phyloP scores from a whole-genome alignment of 1,140 invertebrate species.

The Chironomus striatipennis region DNA sequence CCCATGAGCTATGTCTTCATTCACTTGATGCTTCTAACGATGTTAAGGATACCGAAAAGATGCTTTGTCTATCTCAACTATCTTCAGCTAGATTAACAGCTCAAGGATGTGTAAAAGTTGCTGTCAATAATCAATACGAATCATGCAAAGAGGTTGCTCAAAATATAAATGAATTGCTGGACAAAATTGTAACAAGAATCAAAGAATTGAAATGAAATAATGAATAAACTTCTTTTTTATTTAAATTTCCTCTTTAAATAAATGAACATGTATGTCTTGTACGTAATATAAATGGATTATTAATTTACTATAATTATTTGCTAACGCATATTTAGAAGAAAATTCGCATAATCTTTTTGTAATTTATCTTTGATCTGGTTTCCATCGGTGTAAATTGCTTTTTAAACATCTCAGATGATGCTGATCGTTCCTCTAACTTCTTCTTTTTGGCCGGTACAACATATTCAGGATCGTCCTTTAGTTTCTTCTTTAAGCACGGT shows the following conservation, averaged over 20 bases:
- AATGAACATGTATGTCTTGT: too few relatives aligned
- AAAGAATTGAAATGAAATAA: background rate
- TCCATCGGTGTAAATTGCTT: too few relatives aligned
- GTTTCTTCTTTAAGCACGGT: too few relatives aligned
- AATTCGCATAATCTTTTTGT: too few relatives aligned
- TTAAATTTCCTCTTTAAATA: background rate
- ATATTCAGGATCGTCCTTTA: too few relatives aligned
- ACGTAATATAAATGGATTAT: too few relatives aligned
- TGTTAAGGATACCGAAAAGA: conserved; percentile 30
- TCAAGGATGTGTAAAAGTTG: conserved; percentile 45
- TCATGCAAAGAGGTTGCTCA: background rate
- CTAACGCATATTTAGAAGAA: too few relatives aligned
- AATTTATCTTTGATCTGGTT: too few relatives aligned
- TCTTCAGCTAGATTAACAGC: conserved; percentile 51
- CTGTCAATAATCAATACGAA: background rate
- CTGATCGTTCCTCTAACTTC: too few relatives aligned
- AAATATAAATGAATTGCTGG: background rate
- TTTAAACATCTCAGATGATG: too few relatives aligned
- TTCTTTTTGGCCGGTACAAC: too few relatives aligned
- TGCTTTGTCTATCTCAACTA: conserved; percentile 42
- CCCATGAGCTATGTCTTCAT: conserved; percentile 40
- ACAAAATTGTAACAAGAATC: background rate
- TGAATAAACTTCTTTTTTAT: background rate
- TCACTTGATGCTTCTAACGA: conserved; percentile 36
- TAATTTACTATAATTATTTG: too few relatives aligned